These are phyloP conservation scores for Burhinus bistriatus DNA, from an alignment of 2,113 vertebrate species.

Conservation along the genomic window DNA sequence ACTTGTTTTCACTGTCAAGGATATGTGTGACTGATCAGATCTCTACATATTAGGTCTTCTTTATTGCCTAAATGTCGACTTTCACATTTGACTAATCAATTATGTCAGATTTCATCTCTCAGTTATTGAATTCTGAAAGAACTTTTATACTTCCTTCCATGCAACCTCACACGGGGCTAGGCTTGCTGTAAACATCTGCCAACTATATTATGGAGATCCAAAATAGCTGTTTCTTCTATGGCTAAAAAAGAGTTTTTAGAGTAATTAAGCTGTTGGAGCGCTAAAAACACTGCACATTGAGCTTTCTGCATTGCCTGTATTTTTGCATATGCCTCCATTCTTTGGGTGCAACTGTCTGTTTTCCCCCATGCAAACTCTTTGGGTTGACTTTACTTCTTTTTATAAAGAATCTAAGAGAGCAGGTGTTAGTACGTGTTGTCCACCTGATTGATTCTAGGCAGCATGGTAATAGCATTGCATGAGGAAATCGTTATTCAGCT, in stretches of 20 bases:
- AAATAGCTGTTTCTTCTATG: background rate
- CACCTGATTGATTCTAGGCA: background rate
- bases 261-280: background rate
- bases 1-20: background rate
- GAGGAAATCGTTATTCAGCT: background rate
- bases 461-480: background rate
- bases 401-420: background rate
- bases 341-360: background rate
- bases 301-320: background rate
- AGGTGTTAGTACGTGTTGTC: background rate
- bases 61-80: background rate
- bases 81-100: background rate
- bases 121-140: background rate
- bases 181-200: background rate
- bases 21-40: background rate
- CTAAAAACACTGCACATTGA: background rate
- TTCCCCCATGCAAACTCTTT: background rate
- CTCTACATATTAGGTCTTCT: background rate
- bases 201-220: background rate
- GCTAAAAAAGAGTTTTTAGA: background rate
- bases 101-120: background rate
- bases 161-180: background rate
- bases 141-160: background rate
- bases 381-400: background rate
- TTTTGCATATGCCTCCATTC: background rate